These are phyloP conservation scores for Latrodectus geometricus DNA, from an alignment of 1,140 invertebrate species.

Conservation along the genomic window DNA sequence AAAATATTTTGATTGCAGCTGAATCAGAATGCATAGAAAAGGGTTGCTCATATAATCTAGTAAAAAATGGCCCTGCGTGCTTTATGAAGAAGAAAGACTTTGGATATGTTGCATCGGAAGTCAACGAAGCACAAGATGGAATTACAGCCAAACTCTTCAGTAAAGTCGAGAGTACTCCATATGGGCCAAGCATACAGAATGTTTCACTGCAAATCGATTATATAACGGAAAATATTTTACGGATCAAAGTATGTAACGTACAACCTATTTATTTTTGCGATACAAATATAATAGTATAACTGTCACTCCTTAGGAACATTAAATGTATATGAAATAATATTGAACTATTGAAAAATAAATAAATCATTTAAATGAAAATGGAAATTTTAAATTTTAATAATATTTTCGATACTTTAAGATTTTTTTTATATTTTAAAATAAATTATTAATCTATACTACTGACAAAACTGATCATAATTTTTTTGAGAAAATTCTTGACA, in stretches of 20 bases:
- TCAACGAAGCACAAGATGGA: neutral
- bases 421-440: no score
- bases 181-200: neutral
- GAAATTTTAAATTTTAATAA: no score
- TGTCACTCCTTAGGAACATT: no score
- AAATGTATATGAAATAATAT: no score
- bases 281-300: no score
- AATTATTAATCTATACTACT: no score
- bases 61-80: neutral
- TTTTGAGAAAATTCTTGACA: no score
- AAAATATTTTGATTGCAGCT: neutral
- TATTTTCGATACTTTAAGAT: no score
- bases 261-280: no score
- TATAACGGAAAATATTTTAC: slow-evolving; percentile 48
- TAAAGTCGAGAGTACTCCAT: neutral
- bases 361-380: no score
- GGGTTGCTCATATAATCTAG: neutral
- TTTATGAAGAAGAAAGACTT: slow-evolving; percentile 4
- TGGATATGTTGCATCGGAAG: neutral
- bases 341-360: no score
- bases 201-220: slow-evolving; percentile 19
- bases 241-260: slow-evolving; percentile 39
- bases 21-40: neutral
- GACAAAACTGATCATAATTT: no score
- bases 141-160: neutral